A percentile compares a stretch with the other conserved stretches of the same genome.
These are phyloP conservation scores for Drosophila neonasuta DNA, from an alignment of 2,888 invertebrate species.

Conservation along the genomic window DNA sequence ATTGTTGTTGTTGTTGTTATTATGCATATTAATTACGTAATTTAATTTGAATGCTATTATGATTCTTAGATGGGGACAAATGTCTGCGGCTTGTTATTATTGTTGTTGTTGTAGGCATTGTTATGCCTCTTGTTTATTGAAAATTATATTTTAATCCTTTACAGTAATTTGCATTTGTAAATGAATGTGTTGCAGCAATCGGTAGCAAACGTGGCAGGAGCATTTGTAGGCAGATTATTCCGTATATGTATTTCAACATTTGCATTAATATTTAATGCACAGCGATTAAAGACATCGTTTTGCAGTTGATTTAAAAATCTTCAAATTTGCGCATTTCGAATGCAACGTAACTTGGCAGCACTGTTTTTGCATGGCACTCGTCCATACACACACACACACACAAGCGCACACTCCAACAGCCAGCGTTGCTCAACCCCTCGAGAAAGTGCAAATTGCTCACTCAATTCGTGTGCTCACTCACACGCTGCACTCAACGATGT, in stretches of 20 bases:
- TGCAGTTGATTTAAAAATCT: background rate
- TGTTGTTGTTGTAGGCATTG: constrained; percentile 8
- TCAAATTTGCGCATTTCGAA: constrained; percentile 33
- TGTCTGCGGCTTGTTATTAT: constrained; percentile 11
- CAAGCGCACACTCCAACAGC: background rate
- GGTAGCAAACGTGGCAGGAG: background rate
- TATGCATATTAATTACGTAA: constrained; percentile 54
- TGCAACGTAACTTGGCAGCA: constrained; percentile 46
- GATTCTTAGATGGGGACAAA: constrained; percentile 20
- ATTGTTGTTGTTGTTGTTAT: constrained; percentile 21
- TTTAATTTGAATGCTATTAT: constrained; percentile 56
- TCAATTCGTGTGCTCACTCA: constrained; percentile 31
- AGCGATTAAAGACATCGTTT: background rate
- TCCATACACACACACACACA: background rate
- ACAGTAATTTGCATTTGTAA: constrained; percentile 44
- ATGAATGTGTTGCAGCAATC: background rate
- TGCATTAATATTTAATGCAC: constrained; percentile 2
- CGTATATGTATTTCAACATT: constrained; percentile 7
- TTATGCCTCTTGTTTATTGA: constrained; percentile 27
- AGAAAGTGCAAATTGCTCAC: background rate
- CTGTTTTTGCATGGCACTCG: constrained; percentile 23
- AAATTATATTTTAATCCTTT: constrained; percentile 49
- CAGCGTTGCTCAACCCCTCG: constrained; percentile 14
- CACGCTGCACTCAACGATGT: constrained; percentile 19
- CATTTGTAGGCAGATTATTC: constrained; percentile 6